These are phyloP conservation scores for Argentina silus DNA, from an alignment of 2,797 vertebrate species.

Conservation along the genomic window DNA sequence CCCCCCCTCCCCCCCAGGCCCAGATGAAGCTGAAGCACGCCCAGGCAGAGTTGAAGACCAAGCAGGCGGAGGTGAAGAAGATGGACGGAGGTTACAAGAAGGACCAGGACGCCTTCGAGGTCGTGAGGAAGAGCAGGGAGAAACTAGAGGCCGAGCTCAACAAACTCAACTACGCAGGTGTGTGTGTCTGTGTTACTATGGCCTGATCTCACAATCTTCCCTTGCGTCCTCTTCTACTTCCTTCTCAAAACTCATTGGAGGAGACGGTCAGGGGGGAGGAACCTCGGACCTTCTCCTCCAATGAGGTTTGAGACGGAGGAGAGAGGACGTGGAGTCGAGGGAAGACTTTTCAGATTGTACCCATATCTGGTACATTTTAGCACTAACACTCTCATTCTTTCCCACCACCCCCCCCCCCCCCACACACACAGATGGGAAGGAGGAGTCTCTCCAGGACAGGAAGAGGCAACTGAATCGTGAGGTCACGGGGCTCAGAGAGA, in stretches of 20 bases:
- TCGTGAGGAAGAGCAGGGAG: conserved; percentile 76
- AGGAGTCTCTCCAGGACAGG: conserved; percentile 81
- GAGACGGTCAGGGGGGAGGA: too few relatives aligned
- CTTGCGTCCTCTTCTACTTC: too few relatives aligned
- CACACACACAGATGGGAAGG: conserved; percentile 86
- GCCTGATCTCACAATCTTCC: too few relatives aligned
- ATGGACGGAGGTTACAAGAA: conserved; percentile 91
- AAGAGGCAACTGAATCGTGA: conserved; percentile 79
- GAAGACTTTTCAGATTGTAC: too few relatives aligned
- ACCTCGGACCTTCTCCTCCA: too few relatives aligned
- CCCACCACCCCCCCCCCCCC: too few relatives aligned
- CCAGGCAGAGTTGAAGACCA: conserved; percentile 88
- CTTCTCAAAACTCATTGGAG: too few relatives aligned
- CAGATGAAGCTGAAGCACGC: conserved; percentile 92
- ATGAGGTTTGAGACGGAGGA: too few relatives aligned
- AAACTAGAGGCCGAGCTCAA: conserved; percentile 83
- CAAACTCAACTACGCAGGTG: conserved; percentile 91
- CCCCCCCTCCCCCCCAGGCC: conserved; percentile 72
- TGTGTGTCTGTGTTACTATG: conserved; percentile 1
- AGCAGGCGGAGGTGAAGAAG: conserved; percentile 90
- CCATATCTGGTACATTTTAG: too few relatives aligned
- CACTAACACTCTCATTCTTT: too few relatives aligned
- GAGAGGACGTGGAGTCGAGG: not conserved
- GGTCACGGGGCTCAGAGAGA: conserved; percentile 79
- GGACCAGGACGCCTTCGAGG: conserved; percentile 82